These are phyloP conservation scores for Orchesella cincta DNA, from an alignment of 1,140 invertebrate species.

Conservation along the genomic window DNA sequence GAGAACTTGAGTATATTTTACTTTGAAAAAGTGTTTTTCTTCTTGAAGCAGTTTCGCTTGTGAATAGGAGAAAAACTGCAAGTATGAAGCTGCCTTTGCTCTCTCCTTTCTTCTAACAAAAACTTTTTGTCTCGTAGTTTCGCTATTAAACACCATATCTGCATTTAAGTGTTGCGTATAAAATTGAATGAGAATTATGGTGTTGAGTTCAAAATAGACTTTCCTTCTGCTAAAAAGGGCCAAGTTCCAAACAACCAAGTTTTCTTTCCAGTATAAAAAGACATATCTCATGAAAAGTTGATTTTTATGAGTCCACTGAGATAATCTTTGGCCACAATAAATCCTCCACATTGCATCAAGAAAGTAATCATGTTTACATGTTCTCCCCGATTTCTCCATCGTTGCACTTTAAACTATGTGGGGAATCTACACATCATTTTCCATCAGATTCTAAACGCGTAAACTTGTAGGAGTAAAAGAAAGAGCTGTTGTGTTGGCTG, in stretches of 20 bases:
- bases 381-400: too few species aligned
- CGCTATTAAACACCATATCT: background rate
- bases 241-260: background rate
- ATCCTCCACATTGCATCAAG: conserved; percentile 1
- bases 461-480: too few species aligned
- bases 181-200: background rate
- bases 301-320: conserved; percentile 14
- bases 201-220: background rate
- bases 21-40: background rate
- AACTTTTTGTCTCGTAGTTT: too few species aligned
- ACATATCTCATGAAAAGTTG: conserved; percentile 21
- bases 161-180: background rate
- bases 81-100: too few species aligned
- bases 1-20: background rate
- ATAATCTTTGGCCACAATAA: conserved; percentile 21
- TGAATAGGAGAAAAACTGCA: background rate
- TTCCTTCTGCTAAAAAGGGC: background rate
- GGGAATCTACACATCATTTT: too few species aligned
- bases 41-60: background rate
- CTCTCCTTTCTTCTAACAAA: too few species aligned
- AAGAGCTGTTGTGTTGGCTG: too few species aligned
- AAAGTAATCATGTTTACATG: too few species aligned
- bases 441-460: too few species aligned
- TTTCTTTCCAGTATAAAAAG: background rate
- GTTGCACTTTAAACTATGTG: too few species aligned